phyloP scores from a whole-genome alignment of 2,888 invertebrate species.

The Cepaea hortensis region DNA sequence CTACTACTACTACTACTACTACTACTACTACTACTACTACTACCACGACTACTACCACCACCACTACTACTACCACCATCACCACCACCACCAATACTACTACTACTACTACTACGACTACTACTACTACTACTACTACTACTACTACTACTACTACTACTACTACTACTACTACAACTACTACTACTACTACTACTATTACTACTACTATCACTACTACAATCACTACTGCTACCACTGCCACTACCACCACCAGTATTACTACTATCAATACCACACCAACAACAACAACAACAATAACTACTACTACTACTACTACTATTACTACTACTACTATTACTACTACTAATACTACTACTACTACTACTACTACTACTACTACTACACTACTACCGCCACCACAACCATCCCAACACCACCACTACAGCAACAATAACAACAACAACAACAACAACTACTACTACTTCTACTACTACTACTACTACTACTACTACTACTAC shows the following conservation, averaged over 20 bases:
- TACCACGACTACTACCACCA: neutral
- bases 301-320: slow-evolving; percentile 32
- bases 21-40: slow-evolving; percentile 9
- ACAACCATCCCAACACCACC: neutral
- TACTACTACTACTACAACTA: neutral
- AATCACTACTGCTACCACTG: slow-evolving; percentile 7
- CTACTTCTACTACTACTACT: slow-evolving; percentile 32
- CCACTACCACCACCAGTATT: slow-evolving; percentile 18
- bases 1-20: slow-evolving; percentile 11
- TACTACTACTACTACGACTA: no score
- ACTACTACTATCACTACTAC: no score
- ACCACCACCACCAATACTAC: no score
- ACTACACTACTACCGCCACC: no score
- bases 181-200: slow-evolving; percentile 20
- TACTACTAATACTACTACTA: no score
- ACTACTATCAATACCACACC: no score
- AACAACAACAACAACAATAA: no score
- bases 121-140: neutral
- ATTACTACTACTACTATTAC: slow-evolving; percentile 27
- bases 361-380: no score
- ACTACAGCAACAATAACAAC: slow-evolving; percentile 2
- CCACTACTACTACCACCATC: neutral
- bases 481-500: slow-evolving; percentile 24
- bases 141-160: neutral
- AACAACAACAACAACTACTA: neutral